Evolutionary conservation across 2,113 vertebrate species (phyloP).

Genomic region (Nycticryphes semicollaris): DNA sequence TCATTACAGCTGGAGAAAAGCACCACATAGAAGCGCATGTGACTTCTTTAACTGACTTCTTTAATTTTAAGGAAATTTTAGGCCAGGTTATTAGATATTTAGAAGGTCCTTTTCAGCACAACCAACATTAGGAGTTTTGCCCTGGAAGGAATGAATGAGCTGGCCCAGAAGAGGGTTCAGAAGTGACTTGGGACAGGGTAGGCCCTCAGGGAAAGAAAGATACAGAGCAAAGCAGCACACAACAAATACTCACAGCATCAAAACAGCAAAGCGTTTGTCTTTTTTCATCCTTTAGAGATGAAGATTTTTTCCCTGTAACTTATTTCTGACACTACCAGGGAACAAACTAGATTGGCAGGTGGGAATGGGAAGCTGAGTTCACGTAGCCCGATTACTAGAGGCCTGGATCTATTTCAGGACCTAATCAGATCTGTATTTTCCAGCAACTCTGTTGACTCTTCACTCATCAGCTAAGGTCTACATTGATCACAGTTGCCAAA

Average conservation of each 20-base stretch:
- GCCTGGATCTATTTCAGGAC: not conserved
- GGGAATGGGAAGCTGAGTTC: not conserved
- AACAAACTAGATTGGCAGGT: not conserved
- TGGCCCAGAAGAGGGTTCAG: not conserved
- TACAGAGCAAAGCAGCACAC: not conserved
- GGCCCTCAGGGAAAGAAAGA: not conserved
- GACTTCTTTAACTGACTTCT: not conserved
- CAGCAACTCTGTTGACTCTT: not conserved
- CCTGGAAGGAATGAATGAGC: not conserved
- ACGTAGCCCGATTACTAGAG: not conserved
- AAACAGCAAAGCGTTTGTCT: not conserved
- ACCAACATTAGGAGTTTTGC: not conserved
- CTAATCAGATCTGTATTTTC: not conserved
- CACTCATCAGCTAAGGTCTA: not conserved
- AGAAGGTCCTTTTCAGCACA: not conserved
- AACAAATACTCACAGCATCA: not conserved
- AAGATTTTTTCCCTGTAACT: not conserved
- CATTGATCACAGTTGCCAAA: not conserved
- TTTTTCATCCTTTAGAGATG: not conserved
- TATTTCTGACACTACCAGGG: not conserved
- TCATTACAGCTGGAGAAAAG: not conserved
- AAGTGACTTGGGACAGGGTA: not conserved
- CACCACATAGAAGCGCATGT: rapidly evolving
- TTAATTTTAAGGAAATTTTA: not conserved
- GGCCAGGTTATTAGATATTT: not conserved